Base-by-base conservation (phyloP, 2,888 invertebrate genomes). In the Euplexia lucipara region DNA sequence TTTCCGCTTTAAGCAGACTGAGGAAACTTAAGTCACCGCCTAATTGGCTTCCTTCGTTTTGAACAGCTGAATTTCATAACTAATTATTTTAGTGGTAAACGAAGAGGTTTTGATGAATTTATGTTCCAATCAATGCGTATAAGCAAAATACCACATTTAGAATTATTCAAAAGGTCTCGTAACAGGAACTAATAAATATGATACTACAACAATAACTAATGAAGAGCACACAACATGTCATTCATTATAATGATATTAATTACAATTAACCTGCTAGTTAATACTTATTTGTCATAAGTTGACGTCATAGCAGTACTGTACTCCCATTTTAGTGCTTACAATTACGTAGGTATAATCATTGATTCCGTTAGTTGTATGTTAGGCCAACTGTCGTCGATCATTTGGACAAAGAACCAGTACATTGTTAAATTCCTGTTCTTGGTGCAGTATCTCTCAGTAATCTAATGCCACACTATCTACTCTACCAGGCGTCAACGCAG, bases 21-120 rank as follows among this genome's bases (percentile, higher is more conserved):
- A 84, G 87, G 88, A 87, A 88, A 87, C 61, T 82, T 79, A 84
- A 87, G 62, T 89, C 84, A 85, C 83, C 75, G 80, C 79, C 71
- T 76, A 83, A 86, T 82, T 81, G 79, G 79, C 87, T 88, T 88
- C 90, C 88, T 83, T 72, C 54, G 35, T 77, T 78, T 66, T 72
- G 49, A 45, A 48, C 44, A 62, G 42, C 54, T 41, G 48, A 54
- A 61, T 77, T 76, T 75, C 59, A 48, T 48, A 62, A 61, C 65
- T 48, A 57, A 59, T 54, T 44, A 41, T 39, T 49, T 45, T 32
- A 54, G 12, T 16, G 10, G 47, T 16, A 34, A 26, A 47, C 34
- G 30, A 58, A 12, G 4, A 37, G 9, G 48, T 18, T 18, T n/a
- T 18, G 5, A n/a, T n/a, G n/a, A 47, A 47, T 18, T 9, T 18